A percentile compares a stretch with the other conserved stretches of the same genome.
Conservation (phyloP, 2,113 vertebrate species). For the Apaloderma vittatum region DNA sequence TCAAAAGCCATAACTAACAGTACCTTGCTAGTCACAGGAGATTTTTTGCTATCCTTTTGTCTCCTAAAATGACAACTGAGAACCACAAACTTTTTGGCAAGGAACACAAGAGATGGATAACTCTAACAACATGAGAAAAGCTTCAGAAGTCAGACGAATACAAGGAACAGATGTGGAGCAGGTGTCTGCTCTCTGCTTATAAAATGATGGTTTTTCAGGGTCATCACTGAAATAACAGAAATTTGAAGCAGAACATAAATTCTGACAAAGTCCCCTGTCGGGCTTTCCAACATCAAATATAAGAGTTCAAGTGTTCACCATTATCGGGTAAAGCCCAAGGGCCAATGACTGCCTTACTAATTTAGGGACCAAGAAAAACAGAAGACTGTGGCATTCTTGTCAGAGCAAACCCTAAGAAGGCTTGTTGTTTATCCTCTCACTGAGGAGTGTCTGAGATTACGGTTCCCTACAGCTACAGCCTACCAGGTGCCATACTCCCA, state of each 20-base stretch:
- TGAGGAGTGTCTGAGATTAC: neutral
- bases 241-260: neutral
- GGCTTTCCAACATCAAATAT: neutral
- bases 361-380: neutral
- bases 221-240: slow-evolving; percentile 1
- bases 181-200: neutral
- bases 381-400: neutral
- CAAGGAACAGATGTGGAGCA: slow-evolving; percentile 25
- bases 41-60: neutral
- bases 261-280: neutral
- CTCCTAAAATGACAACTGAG: neutral
- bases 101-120: neutral
- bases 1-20: slow-evolving; percentile 9
- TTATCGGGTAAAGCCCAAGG: neutral
- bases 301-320: neutral
- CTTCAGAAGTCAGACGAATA: neutral
- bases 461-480: neutral
- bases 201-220: neutral
- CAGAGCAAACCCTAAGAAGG: neutral
- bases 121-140: neutral
- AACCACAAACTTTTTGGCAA: neutral
- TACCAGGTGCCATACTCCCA: neutral
- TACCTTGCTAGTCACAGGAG: neutral
- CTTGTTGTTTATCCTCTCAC: neutral
- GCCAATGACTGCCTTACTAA: neutral